These are phyloP conservation scores for Pemphigus obesinymphae DNA, from an alignment of 1,140 invertebrate genomes.

Conservation along the genomic window DNA sequence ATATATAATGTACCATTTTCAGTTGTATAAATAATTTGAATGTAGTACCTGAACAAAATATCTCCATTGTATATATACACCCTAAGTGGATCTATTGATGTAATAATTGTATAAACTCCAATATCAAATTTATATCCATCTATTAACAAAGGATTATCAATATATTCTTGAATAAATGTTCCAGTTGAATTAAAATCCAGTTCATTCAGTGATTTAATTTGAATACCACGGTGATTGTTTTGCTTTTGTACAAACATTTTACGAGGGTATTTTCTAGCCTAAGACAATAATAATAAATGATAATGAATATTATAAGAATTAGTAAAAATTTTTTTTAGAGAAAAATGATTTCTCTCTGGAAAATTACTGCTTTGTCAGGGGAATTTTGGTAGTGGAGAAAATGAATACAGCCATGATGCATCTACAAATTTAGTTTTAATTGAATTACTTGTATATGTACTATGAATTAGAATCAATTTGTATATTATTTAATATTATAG, in stretches of 20 bases:
- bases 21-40: too few species aligned
- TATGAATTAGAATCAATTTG: too few species aligned
- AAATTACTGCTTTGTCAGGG: too few species aligned
- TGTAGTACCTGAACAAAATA: slow-evolving; percentile 68
- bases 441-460: too few species aligned
- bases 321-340: too few species aligned
- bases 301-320: too few species aligned
- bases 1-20: too few species aligned
- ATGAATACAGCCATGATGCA: too few species aligned
- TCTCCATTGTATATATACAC: slow-evolving; percentile 88
- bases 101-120: slow-evolving; percentile 88
- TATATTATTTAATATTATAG: too few species aligned
- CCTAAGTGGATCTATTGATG: slow-evolving; percentile 83
- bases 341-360: too few species aligned
- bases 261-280: slow-evolving; percentile 61
- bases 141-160: slow-evolving; percentile 73
- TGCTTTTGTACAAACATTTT: slow-evolving; percentile 86
- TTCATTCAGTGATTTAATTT: slow-evolving; percentile 65
- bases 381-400: too few species aligned
- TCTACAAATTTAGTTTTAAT: too few species aligned
- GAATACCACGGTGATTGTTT: slow-evolving; percentile 85
- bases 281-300: slow-evolving; percentile 39
- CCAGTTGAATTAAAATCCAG: slow-evolving; percentile 68
- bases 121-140: slow-evolving; percentile 94
- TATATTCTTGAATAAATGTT: slow-evolving; percentile 88